Evolutionary conservation across 2,888 invertebrate species (phyloP), one percentile per base, ranked within the genome.

Genomic region (Andricus quercusramuli): DNA sequence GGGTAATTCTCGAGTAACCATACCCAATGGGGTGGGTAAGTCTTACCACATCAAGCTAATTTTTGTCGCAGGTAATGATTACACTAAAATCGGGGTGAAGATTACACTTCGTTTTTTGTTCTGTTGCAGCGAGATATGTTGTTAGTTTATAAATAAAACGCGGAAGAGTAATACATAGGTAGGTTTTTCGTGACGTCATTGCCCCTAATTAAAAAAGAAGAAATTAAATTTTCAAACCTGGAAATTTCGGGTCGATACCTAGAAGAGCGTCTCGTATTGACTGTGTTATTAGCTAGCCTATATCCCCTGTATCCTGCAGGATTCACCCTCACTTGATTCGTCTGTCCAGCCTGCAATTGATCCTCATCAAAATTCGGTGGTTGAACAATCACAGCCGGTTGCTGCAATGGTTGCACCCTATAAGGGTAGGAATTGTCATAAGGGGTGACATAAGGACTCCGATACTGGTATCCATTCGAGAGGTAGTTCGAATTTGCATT

Each of bases 401-500:
- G 79, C 22, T 85, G 78, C 41, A 79, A 25, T 56, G 80, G 81
- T 25, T 82, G 76, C 62, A 79, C 78, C 59, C 86, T 82, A 79
- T 86, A 85, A 1, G 86, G 76, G 70, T 83, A 82, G 11, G 85
- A 44, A 51, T 77, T 83, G 64, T 81, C 83, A 83, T 88, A 86
- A 56, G 86, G 78, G 32, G 77, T 70, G 76, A 83, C 82, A 81
- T 86, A 86, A 59, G 87, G 83, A 29, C 77, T 80, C 62, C 84
- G 83, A 67, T 76, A 82, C 66, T 84, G 84, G 84, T 86, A 85
- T 65, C 83, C 82, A 25, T 83, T 80, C 29, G 86, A 84, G 77
- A 88, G 85, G 85, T 90, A 87, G 84, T 88, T 88, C 41, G 83
- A 82, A 68, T 84, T 84, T 44, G 89, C 84, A 74, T 85, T 86